These are phyloP conservation scores for Andrena bicolor DNA, from an alignment of 2,888 invertebrate species.

Conservation along the genomic window DNA sequence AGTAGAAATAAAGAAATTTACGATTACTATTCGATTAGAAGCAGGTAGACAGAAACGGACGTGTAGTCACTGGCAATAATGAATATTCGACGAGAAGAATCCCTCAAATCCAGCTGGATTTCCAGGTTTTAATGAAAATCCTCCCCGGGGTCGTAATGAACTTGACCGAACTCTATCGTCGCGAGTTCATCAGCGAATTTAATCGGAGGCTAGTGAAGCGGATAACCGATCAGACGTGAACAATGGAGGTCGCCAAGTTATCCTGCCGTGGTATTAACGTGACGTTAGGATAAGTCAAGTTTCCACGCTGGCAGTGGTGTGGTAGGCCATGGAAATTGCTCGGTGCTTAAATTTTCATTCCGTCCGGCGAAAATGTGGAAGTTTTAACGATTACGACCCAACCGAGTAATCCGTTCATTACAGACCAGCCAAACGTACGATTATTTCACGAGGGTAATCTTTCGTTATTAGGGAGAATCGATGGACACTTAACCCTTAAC, in stretches of 20 bases:
- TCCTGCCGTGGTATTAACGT: slow-evolving; percentile 51
- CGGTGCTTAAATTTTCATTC: slow-evolving; percentile 27
- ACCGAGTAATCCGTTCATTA: slow-evolving; percentile 6
- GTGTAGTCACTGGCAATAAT: not conserved
- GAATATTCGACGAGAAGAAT: slow-evolving; percentile 25
- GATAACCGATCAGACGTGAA: slow-evolving; percentile 67
- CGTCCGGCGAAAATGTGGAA: slow-evolving; percentile 10
- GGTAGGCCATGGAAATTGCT: slow-evolving; percentile 10
- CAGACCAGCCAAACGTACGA: slow-evolving; percentile 1
- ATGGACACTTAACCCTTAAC: not conserved
- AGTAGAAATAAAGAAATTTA: not conserved
- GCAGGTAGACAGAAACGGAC: not conserved
- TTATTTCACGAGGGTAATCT: slow-evolving; percentile 1
- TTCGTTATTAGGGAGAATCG: not conserved
- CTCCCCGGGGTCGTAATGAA: slow-evolving; percentile 34
- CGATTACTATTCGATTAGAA: not conserved
- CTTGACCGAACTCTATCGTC: slow-evolving; percentile 60
- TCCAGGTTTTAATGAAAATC: slow-evolving; percentile 40
- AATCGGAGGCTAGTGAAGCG: slow-evolving; percentile 61
- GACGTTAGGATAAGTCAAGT: slow-evolving; percentile 36
- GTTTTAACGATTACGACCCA: slow-evolving; percentile 8
- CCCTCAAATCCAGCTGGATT: slow-evolving; percentile 14
- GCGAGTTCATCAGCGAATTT: slow-evolving; percentile 55
- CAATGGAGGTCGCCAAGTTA: slow-evolving; percentile 54
- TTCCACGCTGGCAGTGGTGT: not conserved